These are phyloP conservation scores for Microcebus ravelobensis DNA, from an alignment of 2,113 vertebrate genomes.

Conservation along the genomic window DNA sequence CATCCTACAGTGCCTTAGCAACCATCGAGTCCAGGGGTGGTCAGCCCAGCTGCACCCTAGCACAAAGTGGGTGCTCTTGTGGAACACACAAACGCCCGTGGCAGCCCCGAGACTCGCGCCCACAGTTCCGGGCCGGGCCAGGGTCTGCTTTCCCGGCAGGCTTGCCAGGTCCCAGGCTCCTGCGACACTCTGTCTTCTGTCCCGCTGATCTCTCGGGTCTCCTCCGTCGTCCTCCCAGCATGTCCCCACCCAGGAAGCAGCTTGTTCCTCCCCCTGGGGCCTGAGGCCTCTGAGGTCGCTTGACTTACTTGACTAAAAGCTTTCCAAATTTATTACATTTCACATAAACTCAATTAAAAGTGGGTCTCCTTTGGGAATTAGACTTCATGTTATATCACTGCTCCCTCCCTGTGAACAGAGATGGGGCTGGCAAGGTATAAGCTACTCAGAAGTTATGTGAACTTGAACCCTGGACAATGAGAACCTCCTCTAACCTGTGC, in stretches of 20 bases:
- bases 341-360: background rate
- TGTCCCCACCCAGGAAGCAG: background rate
- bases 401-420: background rate
- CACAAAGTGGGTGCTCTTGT: background rate
- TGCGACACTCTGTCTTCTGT: no score
- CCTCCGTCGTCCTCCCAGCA: background rate
- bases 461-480: background rate
- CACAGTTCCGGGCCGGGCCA: background rate
- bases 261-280: background rate
- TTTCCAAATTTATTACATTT: background rate
- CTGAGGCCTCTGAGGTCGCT: background rate
- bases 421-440: rapidly evolving
- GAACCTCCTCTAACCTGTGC: background rate
- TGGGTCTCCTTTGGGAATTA: background rate
- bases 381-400: background rate
- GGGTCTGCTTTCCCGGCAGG: background rate
- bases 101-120: background rate
- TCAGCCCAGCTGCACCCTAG: background rate
- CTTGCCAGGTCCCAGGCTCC: background rate
- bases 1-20: background rate
- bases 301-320: background rate
- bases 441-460: background rate
- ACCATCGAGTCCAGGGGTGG: no score
- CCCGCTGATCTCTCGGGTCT: no score
- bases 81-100: background rate